phyloP scores from a whole-genome alignment of 2,888 invertebrate genomes.

The Rhingia campestris region DNA sequence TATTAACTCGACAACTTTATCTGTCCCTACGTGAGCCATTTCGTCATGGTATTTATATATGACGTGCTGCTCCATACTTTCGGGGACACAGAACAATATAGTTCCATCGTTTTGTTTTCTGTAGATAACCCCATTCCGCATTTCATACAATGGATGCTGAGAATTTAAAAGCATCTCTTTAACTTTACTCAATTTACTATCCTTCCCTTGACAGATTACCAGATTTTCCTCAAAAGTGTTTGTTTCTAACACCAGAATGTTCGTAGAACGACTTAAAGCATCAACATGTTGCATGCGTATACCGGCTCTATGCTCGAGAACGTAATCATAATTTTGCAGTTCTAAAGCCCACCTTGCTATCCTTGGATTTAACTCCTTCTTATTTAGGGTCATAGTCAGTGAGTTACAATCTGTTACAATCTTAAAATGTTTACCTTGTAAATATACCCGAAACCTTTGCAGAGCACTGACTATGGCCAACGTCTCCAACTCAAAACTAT shows the following conservation, averaged over 20 bases:
- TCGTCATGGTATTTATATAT: conserved; percentile 45
- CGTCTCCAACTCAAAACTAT: conserved; percentile 77
- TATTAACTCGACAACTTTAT: conserved; percentile 35
- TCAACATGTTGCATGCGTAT: conserved; percentile 77
- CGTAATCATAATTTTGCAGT: conserved; percentile 78
- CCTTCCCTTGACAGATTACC: too few relatives aligned
- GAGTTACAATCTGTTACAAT: conserved; percentile 28
- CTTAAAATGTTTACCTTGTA: conserved; percentile 39
- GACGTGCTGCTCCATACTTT: conserved; percentile 29
- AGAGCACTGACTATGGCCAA: conserved; percentile 76
- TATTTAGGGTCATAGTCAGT: conserved; percentile 32
- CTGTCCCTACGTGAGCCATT: conserved; percentile 41
- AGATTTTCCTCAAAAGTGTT: too few relatives aligned
- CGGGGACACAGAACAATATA: conserved; percentile 54
- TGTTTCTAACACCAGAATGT: too few relatives aligned
- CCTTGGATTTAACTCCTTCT: conserved; percentile 74
- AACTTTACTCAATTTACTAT: too few relatives aligned
- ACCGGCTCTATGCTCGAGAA: conserved; percentile 79
- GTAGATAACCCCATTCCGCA: too few relatives aligned
- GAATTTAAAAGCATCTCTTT: too few relatives aligned
- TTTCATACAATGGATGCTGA: too few relatives aligned
- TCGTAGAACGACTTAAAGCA: conserved; percentile 76
- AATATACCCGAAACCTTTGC: conserved; percentile 57
- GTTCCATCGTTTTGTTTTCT: too few relatives aligned
- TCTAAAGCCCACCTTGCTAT: conserved; percentile 79